A percentile compares a stretch with the other conserved stretches of the same genome.
Conservation (phyloP, 1,140 invertebrate genomes). For the Aporrectodea caliginosa region DNA sequence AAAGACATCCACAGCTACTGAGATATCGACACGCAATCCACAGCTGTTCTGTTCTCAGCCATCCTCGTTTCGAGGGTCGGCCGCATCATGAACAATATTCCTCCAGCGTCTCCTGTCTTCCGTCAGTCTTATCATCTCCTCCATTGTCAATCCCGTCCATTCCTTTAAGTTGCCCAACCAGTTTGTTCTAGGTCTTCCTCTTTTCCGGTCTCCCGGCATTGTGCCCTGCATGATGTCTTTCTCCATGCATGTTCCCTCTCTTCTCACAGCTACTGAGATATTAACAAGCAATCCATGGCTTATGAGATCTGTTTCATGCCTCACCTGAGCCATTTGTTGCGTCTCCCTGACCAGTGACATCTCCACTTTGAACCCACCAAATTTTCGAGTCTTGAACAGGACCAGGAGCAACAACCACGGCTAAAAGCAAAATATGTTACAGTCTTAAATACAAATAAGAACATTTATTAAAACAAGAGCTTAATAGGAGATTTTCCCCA, state of each 20-base stretch:
- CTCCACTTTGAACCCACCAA: background rate
- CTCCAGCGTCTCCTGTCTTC: no score
- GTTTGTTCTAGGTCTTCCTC: background rate
- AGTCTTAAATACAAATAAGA: constrained; percentile 19
- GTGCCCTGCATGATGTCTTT: background rate
- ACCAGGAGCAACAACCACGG: constrained; percentile 20
- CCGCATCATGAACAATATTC: no score
- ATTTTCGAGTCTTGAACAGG: constrained; percentile 19
- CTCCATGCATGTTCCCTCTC: background rate
- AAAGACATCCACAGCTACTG: no score
- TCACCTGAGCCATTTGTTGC: background rate
- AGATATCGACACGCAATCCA: no score
- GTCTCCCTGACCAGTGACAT: background rate
- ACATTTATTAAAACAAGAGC: background rate
- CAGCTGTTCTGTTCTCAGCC: no score
- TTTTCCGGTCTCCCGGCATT: background rate
- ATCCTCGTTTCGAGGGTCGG: no score
- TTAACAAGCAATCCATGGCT: background rate
- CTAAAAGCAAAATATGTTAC: constrained; percentile 19
- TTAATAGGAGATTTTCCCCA: no score
- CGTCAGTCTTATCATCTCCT: no score
- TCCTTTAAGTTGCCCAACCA: no score
- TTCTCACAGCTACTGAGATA: background rate
- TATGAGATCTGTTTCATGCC: background rate
- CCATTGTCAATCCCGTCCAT: no score